These are phyloP conservation scores for Phylloscopus trochilus DNA, from an alignment of 2,113 vertebrate genomes.

Conservation along the genomic window DNA sequence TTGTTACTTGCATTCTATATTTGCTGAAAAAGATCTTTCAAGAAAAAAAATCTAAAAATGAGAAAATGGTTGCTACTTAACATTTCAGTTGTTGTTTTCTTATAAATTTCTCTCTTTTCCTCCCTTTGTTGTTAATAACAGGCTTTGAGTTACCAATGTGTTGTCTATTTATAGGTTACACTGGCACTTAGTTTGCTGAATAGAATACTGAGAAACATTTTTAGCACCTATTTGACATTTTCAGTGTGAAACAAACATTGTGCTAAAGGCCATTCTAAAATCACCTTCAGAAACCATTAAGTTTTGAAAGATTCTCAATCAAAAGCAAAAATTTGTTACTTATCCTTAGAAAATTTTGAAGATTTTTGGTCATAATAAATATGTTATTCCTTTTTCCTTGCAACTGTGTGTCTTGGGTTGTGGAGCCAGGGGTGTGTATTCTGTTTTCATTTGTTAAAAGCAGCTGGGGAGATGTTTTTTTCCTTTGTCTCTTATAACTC, in stretches of 20 bases:
- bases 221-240: constrained; percentile 6
- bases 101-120: background rate
- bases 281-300: background rate
- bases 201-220: constrained; percentile 15
- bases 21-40: background rate
- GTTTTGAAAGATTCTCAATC: background rate
- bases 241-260: background rate
- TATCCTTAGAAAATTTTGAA: background rate
- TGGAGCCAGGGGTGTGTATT: too few relatives aligned
- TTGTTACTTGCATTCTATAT: background rate
- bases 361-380: background rate
- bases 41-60: background rate
- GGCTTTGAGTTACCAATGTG: background rate
- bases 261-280: constrained; percentile 45
- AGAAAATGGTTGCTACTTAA: background rate
- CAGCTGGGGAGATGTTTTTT: too few relatives aligned
- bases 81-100: background rate
- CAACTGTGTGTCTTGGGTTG: too few relatives aligned
- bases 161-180: background rate
- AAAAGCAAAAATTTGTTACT: background rate
- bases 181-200: background rate
- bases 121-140: background rate
- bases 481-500: too few relatives aligned
- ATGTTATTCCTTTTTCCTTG: background rate
- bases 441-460: too few relatives aligned